Percentiles rank a stretch among this genome's conserved stretches.
These are phyloP conservation scores for Formicarius rufipectus DNA, from an alignment of 2,113 vertebrate genomes.

Conservation along the genomic window DNA sequence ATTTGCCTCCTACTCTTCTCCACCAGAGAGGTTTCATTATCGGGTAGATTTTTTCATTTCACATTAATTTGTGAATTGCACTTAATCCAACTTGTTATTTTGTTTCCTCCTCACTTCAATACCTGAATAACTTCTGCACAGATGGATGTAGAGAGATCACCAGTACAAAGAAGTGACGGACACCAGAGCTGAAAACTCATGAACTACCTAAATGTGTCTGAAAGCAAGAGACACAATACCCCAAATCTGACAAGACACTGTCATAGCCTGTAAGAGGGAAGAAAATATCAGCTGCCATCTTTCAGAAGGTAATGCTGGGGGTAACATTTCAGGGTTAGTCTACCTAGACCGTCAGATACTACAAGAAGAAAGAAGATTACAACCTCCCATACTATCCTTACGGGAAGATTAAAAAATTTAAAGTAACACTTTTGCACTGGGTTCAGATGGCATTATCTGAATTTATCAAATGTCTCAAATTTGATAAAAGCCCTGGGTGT, in stretches of 20 bases:
- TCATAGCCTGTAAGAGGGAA: not conserved
- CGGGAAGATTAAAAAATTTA: not conserved
- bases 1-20: not conserved
- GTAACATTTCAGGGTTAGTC: not conserved
- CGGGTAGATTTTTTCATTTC: not conserved
- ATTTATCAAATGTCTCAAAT: not conserved
- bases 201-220: not conserved
- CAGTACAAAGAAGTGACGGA: not conserved
- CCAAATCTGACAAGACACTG: not conserved
- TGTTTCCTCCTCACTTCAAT: not conserved
- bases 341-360: not conserved
- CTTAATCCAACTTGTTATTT: not conserved
- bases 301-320: not conserved
- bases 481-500: not conserved
- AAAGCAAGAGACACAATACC: not conserved
- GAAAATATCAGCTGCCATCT: slow-evolving; percentile 14
- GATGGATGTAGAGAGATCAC: not conserved
- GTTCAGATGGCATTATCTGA: not conserved
- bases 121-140: not conserved
- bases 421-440: not conserved
- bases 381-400: not conserved
- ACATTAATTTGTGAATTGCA: not conserved
- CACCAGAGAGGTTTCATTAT: not conserved
- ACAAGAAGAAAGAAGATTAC: not conserved
- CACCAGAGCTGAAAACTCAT: not conserved